These are phyloP conservation scores for Palythoa heliodiscus DNA, from an alignment of 92 coral and sea anemone genomes.

Conservation along the genomic window DNA sequence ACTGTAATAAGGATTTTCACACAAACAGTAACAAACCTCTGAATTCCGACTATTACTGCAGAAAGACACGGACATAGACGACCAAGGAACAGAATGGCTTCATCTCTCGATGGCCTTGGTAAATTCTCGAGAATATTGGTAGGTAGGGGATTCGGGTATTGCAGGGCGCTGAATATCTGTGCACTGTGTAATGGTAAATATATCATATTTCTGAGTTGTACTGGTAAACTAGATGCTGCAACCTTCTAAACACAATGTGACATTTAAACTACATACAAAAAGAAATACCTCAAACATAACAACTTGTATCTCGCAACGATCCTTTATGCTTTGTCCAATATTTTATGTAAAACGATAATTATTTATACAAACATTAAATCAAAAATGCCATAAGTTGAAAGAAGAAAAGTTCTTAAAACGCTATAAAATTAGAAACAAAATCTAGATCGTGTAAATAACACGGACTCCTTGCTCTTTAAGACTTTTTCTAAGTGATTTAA, in stretches of 20 bases:
- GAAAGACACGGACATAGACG: constrained; percentile 79
- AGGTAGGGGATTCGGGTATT: constrained; percentile 83
- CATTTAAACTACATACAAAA: neutral
- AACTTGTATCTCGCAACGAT: too few relatives aligned
- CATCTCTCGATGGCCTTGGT: constrained; percentile 79
- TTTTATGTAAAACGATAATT: too few relatives aligned
- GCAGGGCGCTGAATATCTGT: constrained; percentile 85
- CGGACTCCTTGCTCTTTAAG: too few relatives aligned
- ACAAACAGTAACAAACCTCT: constrained; percentile 59
- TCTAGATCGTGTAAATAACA: too few relatives aligned
- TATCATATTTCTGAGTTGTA: neutral
- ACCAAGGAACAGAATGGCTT: constrained; percentile 83
- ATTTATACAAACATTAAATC: too few relatives aligned
- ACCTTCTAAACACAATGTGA: too few relatives aligned
- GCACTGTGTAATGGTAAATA: constrained; percentile 60
- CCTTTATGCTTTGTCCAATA: too few relatives aligned
- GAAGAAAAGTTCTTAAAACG: too few relatives aligned
- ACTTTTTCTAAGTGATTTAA: too few relatives aligned
- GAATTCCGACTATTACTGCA: constrained; percentile 74
- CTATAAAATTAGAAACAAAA: too few relatives aligned
- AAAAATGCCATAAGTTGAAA: too few relatives aligned
- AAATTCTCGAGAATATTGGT: constrained; percentile 61
- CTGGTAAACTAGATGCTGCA: neutral
- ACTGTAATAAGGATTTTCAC: neutral
- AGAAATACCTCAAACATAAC: neutral